phyloP scores from a whole-genome alignment of 2,888 invertebrate species.

The Cremastinae sp. region DNA sequence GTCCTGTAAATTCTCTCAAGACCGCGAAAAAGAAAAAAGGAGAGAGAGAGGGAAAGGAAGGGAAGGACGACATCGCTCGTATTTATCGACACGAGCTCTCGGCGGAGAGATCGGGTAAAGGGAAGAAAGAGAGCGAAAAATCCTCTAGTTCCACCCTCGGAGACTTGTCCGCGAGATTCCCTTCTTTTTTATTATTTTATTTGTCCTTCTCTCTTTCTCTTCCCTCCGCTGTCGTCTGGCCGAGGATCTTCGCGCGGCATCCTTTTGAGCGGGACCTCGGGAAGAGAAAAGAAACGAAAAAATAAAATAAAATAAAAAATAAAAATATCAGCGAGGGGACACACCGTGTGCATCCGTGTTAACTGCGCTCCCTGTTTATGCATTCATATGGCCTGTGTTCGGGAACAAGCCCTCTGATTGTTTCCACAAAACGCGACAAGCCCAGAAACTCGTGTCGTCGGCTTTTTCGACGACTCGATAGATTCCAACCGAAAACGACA shows the following conservation, averaged over 20 bases:
- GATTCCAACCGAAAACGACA: conserved; percentile 15
- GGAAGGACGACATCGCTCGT: conserved; percentile 71
- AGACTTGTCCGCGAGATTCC: conserved; percentile 39
- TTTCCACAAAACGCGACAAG: conserved; percentile 78
- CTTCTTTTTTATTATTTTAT: conserved; percentile 23
- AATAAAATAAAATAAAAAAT: background rate
- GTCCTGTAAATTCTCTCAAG: too few species aligned
- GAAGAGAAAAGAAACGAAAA: conserved; percentile 57
- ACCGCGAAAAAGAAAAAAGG: too few species aligned
- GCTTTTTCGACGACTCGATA: conserved; percentile 68
- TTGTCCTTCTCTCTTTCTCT: conserved; percentile 54
- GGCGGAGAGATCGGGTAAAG: conserved; percentile 48
- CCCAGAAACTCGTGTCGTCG: conserved; percentile 69
- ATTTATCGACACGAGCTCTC: conserved; percentile 72
- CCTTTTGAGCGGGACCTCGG: conserved; percentile 72
- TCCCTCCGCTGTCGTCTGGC: conserved; percentile 41
- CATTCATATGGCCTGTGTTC: conserved; percentile 77
- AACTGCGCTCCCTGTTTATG: conserved; percentile 75
- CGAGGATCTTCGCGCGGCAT: conserved; percentile 70
- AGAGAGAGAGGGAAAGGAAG: conserved; percentile 48
- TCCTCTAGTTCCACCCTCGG: conserved; percentile 32
- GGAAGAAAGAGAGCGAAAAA: conserved; percentile 24
- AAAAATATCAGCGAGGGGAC: conserved; percentile 63
- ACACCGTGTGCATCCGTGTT: conserved; percentile 75
- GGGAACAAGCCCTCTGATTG: conserved; percentile 74